These are phyloP conservation scores for Tachysurus vachellii DNA, from an alignment of 2,113 vertebrate species.

Conservation along the genomic window DNA sequence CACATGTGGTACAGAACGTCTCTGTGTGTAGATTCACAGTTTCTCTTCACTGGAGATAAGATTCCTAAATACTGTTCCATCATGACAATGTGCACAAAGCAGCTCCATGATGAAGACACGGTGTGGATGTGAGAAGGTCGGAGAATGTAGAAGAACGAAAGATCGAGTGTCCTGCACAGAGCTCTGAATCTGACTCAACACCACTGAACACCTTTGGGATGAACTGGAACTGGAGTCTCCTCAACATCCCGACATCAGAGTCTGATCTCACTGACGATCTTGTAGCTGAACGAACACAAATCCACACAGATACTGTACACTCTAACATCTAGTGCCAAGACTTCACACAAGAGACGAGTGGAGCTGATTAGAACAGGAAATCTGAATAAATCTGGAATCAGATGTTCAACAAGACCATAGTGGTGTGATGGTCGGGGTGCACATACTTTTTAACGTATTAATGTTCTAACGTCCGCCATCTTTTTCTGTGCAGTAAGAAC, in stretches of 20 bases:
- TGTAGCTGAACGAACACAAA: background rate
- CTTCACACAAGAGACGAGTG: background rate
- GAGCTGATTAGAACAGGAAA: background rate
- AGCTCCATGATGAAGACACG: too few species aligned
- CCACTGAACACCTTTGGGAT: background rate
- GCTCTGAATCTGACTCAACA: background rate
- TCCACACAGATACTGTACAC: background rate
- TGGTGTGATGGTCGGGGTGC: background rate
- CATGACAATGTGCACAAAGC: background rate
- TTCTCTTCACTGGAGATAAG: background rate
- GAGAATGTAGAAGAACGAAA: too few species aligned
- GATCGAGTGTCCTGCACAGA: background rate
- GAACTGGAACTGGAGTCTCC: background rate
- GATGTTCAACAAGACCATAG: background rate
- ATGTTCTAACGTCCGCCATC: slow-evolving; percentile 25
- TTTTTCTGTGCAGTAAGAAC: slow-evolving; percentile 72
- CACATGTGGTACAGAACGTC: background rate
- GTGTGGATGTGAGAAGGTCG: too few species aligned
- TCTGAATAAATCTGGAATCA: background rate
- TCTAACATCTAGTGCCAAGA: background rate
- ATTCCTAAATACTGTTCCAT: background rate
- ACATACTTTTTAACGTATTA: background rate
- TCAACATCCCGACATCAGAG: background rate
- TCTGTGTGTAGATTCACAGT: background rate
- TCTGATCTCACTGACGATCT: background rate